phyloP scores from a whole-genome alignment of 1,140 invertebrate species.

The Heterodera schachtii region DNA sequence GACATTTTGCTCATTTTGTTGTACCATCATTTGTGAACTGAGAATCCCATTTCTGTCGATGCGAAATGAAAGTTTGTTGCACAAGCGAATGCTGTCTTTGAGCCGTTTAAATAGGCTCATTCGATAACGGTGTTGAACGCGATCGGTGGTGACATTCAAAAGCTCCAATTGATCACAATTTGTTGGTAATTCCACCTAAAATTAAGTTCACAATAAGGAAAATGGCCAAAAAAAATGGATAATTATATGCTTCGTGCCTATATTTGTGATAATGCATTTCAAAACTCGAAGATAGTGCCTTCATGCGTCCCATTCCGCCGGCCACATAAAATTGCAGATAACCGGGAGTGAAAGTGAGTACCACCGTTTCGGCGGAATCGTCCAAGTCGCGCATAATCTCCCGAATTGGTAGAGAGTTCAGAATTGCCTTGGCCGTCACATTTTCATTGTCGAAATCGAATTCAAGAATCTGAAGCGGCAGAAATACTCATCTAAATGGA shows the following conservation, averaged over 20 bases:
- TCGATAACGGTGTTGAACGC: slow-evolving; percentile 18
- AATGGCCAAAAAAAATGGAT: too few relatives aligned
- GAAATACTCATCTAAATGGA: not conserved
- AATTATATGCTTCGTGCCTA: too few relatives aligned
- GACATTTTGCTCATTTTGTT: slow-evolving; percentile 21
- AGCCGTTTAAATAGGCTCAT: slow-evolving; percentile 20
- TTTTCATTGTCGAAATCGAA: slow-evolving; percentile 19
- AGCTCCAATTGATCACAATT: slow-evolving; percentile 5
- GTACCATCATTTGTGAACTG: slow-evolving; percentile 14
- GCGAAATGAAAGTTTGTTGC: slow-evolving; percentile 22
- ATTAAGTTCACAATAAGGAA: not conserved
- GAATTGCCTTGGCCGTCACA: slow-evolving; percentile 19
- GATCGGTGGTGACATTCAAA: slow-evolving; percentile 5
- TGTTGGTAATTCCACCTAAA: slow-evolving; percentile 20
- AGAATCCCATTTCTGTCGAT: slow-evolving; percentile 20
- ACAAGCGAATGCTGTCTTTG: slow-evolving; percentile 15
- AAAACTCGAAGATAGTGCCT: not conserved
- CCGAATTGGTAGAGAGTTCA: slow-evolving; percentile 9
- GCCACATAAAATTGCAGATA: slow-evolving; percentile 23
- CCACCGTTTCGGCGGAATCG: slow-evolving; percentile 23
- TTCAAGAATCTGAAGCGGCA: slow-evolving; percentile 11
- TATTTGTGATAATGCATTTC: too few relatives aligned
- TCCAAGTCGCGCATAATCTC: slow-evolving; percentile 22
- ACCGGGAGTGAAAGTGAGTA: slow-evolving; percentile 20
- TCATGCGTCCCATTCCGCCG: slow-evolving; percentile 23